Conservation (phyloP, 2,888 invertebrate genomes). For the Athalia cordata region DNA sequence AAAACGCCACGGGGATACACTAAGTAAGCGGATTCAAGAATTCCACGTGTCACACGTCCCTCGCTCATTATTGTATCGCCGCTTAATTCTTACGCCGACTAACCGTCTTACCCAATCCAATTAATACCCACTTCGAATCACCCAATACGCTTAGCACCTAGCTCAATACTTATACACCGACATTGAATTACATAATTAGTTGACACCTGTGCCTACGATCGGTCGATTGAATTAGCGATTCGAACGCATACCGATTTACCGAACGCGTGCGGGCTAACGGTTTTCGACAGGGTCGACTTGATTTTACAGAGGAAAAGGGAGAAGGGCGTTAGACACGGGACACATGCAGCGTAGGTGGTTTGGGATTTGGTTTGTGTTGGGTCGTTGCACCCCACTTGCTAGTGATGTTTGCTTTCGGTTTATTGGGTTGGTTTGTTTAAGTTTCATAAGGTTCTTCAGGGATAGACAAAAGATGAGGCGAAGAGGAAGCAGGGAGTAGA, state of each 20-base stretch:
- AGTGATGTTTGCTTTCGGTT: conserved; percentile 38
- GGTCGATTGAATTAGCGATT: too few relatives aligned
- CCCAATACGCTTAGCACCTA: too few relatives aligned
- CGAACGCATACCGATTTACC: too few relatives aligned
- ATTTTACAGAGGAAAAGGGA: too few relatives aligned
- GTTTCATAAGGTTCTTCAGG: conserved; percentile 29
- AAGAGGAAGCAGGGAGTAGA: neutral
- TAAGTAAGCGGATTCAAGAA: conserved; percentile 14
- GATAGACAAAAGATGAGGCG: conserved; percentile 34
- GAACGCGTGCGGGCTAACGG: too few relatives aligned
- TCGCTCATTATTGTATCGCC: neutral
- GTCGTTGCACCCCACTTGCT: conserved; percentile 37
- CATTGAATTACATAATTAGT: too few relatives aligned
- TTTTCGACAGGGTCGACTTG: too few relatives aligned
- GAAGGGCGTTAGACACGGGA: too few relatives aligned
- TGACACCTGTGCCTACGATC: too few relatives aligned
- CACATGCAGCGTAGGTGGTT: neutral
- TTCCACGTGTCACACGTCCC: neutral
- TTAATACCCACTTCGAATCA: too few relatives aligned
- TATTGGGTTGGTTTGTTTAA: conserved; percentile 41
- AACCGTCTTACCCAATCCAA: too few relatives aligned
- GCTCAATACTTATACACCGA: too few relatives aligned
- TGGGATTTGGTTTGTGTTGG: neutral
- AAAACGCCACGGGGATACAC: conserved; percentile 16
- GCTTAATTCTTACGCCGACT: neutral